Percentiles rank a stretch among this genome's conserved stretches.
Evolutionary conservation across 1,140 invertebrate genomes (phyloP).

Genomic region (Chrysomallon squamiferum): DNA sequence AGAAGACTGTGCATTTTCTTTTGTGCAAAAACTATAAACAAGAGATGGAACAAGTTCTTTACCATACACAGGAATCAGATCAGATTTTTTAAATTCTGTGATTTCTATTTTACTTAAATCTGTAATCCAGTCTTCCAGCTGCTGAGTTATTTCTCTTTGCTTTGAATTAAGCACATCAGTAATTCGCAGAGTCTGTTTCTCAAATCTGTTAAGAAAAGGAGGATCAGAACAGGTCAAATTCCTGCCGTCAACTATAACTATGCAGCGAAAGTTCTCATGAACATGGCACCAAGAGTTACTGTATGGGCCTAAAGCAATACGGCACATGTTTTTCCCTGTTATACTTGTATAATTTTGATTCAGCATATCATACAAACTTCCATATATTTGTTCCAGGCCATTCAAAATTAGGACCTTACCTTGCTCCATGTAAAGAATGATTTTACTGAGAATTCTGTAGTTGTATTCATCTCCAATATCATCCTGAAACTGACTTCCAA

Average conservation of each 20-base stretch:
- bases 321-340: slow-evolving; percentile 24
- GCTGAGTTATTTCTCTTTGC: slow-evolving; percentile 3
- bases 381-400: slow-evolving; percentile 36
- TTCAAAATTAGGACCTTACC: slow-evolving; percentile 32
- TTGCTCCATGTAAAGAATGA: slow-evolving; percentile 45
- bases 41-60: slow-evolving; percentile 31
- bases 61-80: slow-evolving; percentile 21
- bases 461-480: slow-evolving; percentile 32
- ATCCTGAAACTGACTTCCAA: slow-evolving; percentile 37
- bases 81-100: slow-evolving; percentile 6
- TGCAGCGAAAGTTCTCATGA: slow-evolving; percentile 30
- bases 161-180: slow-evolving; percentile 16
- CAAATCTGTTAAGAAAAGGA: slow-evolving; percentile 44
- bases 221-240: slow-evolving; percentile 26
- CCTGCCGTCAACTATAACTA: slow-evolving; percentile 29
- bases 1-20: too few species aligned
- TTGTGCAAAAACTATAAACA: slow-evolving; percentile 8
- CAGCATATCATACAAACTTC: slow-evolving; percentile 41
- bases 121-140: slow-evolving; percentile 5
- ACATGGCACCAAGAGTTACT: slow-evolving; percentile 39
- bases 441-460: slow-evolving; percentile 33
- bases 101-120: slow-evolving; percentile 11
- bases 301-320: slow-evolving; percentile 33
- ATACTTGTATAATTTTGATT: slow-evolving; percentile 42
- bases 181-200: slow-evolving; percentile 32